These are phyloP conservation scores for Hololepta plana DNA, from an alignment of 2,888 invertebrate genomes.

Conservation along the genomic window DNA sequence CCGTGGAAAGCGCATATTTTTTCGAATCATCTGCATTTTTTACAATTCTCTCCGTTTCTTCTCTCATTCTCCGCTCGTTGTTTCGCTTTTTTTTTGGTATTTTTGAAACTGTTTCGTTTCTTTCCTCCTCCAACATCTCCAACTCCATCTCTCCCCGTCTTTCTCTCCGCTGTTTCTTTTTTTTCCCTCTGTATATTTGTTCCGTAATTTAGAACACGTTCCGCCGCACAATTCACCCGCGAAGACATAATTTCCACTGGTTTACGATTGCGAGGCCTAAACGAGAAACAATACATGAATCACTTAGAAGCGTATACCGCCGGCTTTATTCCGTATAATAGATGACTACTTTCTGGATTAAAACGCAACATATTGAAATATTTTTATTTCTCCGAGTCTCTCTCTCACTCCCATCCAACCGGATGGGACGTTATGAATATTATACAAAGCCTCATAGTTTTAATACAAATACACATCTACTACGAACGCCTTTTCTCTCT, in stretches of 20 bases:
- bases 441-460: conserved; percentile 19
- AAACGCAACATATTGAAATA: conserved; percentile 29
- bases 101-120: no score
- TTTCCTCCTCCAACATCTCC: conserved; percentile 4
- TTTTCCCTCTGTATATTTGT: conserved; percentile 3
- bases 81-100: no score
- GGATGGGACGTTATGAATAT: conserved; percentile 17
- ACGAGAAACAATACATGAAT: conserved; percentile 29
- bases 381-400: conserved; percentile 20
- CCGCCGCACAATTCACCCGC: conserved; percentile 15
- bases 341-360: conserved; percentile 30
- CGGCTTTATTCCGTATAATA: conserved; percentile 20
- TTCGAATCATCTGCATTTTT: no score
- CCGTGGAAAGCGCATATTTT: no score
- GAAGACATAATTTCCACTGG: conserved; percentile 26
- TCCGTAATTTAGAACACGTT: conserved; percentile 12
- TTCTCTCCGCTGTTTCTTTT: conserved; percentile 3
- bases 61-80: no score
- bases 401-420: conserved; percentile 8
- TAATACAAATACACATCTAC: no score
- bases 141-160: conserved; percentile 5
- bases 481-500: no score
- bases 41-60: no score
- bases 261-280: conserved; percentile 25
- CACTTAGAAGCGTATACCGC: conserved; percentile 20